Evolutionary conservation across 2,113 vertebrate species (phyloP).

Genomic region (Oryzias melastigma): DNA sequence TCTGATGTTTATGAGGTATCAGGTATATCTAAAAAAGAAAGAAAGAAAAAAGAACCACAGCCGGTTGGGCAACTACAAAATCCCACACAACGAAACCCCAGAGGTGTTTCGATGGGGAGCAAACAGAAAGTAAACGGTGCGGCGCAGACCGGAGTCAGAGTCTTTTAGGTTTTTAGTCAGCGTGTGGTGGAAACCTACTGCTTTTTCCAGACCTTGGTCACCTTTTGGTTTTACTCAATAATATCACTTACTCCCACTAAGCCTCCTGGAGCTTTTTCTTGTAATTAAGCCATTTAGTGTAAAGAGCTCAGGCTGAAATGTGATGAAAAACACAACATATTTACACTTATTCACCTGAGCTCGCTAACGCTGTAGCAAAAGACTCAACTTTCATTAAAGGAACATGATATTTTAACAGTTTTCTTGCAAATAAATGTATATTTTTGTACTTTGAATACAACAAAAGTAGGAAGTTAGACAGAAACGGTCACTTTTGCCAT

Average conservation of each 20-base stretch:
- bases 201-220: constrained; percentile 70
- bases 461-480: too few species aligned
- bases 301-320: constrained; percentile 62
- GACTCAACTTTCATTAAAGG: too few species aligned
- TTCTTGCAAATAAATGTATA: too few species aligned
- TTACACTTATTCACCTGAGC: not conserved
- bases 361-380: not conserved
- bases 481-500: not conserved
- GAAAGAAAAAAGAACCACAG: constrained; percentile 30
- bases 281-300: constrained; percentile 76
- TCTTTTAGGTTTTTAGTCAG: constrained; percentile 2
- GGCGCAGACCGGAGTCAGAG: constrained; percentile 4
- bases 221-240: constrained; percentile 70
- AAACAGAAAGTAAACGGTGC: constrained; percentile 50
- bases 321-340: not conserved
- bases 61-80: constrained; percentile 29
- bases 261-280: constrained; percentile 72
- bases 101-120: constrained; percentile 51
- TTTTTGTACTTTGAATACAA: too few species aligned
- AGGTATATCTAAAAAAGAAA: not conserved
- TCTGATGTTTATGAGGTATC: constrained; percentile 16
- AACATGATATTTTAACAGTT: too few species aligned
- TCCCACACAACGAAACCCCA: constrained; percentile 63
- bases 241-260: constrained; percentile 62
- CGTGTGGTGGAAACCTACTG: constrained; percentile 46